phyloP scores from a whole-genome alignment of 2,888 invertebrate genomes.

The Ophioninae sp. region DNA sequence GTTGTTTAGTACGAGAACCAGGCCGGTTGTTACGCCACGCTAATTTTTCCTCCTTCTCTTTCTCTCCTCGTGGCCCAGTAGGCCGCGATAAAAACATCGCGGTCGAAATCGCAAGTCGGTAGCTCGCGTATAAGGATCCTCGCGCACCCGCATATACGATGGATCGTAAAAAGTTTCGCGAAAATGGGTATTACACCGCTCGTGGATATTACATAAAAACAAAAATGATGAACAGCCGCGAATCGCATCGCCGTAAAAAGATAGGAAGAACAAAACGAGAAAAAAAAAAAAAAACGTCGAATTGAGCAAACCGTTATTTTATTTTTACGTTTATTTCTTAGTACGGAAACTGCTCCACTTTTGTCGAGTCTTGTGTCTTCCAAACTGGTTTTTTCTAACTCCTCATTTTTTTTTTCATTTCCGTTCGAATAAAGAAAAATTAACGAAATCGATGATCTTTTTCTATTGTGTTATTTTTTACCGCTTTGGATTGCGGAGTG shows the following conservation, averaged over 20 bases:
- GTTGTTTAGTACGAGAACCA: conserved; percentile 39
- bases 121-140: conserved; percentile 43
- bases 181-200: neutral
- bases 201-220: no score
- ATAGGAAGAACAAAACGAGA: no score
- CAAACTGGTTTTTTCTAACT: no score
- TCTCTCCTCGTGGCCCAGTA: neutral
- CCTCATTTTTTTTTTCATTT: no score
- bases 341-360: no score
- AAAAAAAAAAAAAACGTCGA: neutral
- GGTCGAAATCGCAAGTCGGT: conserved; percentile 54
- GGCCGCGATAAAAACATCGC: neutral
- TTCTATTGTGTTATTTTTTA: no score
- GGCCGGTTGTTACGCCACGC: conserved; percentile 52
- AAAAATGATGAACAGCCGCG: neutral
- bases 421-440: no score
- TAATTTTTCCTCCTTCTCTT: conserved; percentile 43
- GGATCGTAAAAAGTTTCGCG: conserved; percentile 16
- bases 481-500: no score
- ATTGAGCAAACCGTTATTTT: neutral
- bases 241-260: no score
- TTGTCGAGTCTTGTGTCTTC: no score
- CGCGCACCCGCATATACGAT: conserved; percentile 21
- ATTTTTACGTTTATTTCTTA: no score
- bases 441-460: no score